phyloP scores from a whole-genome alignment of 2,113 vertebrate species.

The Paramisgurnus dabryanus region DNA sequence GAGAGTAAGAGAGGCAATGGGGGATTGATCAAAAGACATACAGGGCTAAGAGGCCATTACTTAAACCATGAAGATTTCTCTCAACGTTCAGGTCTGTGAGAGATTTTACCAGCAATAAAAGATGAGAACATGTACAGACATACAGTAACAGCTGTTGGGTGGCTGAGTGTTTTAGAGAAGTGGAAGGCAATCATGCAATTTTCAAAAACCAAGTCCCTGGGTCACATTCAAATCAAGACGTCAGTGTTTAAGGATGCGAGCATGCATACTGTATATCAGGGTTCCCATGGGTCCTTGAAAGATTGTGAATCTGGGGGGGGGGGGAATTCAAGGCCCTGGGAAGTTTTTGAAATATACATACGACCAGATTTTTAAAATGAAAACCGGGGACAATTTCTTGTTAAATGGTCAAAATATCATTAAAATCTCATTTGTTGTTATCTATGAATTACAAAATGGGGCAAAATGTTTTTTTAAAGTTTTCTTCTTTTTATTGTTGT shows the following conservation, averaged over 20 bases:
- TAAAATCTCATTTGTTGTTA: too few species aligned
- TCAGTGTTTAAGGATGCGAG: conserved; percentile 20
- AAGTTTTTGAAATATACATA: too few species aligned
- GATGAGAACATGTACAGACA: conserved; percentile 43
- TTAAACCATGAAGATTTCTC: background rate
- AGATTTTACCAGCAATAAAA: conserved; percentile 41
- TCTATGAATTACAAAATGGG: too few species aligned
- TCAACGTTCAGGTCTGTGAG: background rate
- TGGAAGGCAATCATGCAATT: conserved; percentile 45
- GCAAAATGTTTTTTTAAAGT: too few species aligned
- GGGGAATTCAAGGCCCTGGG: too few species aligned
- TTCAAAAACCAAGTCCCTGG: conserved; percentile 42
- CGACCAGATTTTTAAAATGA: too few species aligned
- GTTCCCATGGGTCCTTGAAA: too few species aligned
- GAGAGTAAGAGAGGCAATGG: background rate
- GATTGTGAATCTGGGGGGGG: too few species aligned
- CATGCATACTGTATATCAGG: background rate
- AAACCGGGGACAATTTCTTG: too few species aligned
- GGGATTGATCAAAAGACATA: conserved; percentile 17
- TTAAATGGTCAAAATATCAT: too few species aligned
- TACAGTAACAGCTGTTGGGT: conserved; percentile 50
- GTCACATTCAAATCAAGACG: conserved; percentile 28
- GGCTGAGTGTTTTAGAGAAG: conserved; percentile 49
- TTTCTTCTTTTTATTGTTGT: too few species aligned
- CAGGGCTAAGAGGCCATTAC: conserved; percentile 20